These are phyloP conservation scores for Mythimna pallens DNA, from an alignment of 2,888 invertebrate species.

Conservation along the genomic window DNA sequence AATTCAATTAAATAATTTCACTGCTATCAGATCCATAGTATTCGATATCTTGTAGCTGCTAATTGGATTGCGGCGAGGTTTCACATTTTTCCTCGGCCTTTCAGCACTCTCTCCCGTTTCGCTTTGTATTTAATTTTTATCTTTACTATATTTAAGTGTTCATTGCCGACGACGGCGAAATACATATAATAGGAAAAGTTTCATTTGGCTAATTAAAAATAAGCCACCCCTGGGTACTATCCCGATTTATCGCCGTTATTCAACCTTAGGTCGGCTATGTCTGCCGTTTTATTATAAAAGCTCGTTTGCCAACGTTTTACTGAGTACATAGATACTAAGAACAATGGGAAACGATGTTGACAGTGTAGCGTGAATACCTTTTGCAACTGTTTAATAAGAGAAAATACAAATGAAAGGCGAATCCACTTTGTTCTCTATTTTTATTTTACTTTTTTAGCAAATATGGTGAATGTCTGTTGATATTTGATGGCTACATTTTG, in stretches of 20 bases:
- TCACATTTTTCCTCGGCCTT: slow-evolving; percentile 77
- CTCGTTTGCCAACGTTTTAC: slow-evolving; percentile 77
- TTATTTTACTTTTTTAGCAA: slow-evolving; percentile 56
- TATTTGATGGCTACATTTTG: slow-evolving; percentile 32
- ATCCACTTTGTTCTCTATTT: slow-evolving; percentile 53
- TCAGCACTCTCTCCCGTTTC: slow-evolving; percentile 69
- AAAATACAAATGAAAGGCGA: slow-evolving; percentile 67
- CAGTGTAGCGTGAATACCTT: slow-evolving; percentile 74
- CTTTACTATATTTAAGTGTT: slow-evolving; percentile 71
- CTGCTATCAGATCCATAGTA: slow-evolving; percentile 76
- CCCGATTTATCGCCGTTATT: slow-evolving; percentile 84
- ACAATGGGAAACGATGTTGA: slow-evolving; percentile 77
- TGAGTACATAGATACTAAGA: slow-evolving; percentile 73
- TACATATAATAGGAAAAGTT: slow-evolving; percentile 88
- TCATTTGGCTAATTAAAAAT: slow-evolving; percentile 89
- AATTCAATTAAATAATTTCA: slow-evolving; percentile 78
- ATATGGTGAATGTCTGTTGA: slow-evolving; percentile 38
- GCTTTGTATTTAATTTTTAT: slow-evolving; percentile 84
- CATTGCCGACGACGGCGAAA: slow-evolving; percentile 77
- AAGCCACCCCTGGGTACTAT: slow-evolving; percentile 82
- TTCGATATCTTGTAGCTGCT: slow-evolving; percentile 81
- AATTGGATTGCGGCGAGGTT: slow-evolving; percentile 84
- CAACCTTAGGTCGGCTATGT: slow-evolving; percentile 76
- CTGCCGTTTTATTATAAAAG: slow-evolving; percentile 79
- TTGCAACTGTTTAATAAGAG: slow-evolving; percentile 69